Evolutionary conservation across 2,888 invertebrate genomes (phyloP), one percentile per base, ranked within the genome.

Genomic region (Herminia tarsipennalis): DNA sequence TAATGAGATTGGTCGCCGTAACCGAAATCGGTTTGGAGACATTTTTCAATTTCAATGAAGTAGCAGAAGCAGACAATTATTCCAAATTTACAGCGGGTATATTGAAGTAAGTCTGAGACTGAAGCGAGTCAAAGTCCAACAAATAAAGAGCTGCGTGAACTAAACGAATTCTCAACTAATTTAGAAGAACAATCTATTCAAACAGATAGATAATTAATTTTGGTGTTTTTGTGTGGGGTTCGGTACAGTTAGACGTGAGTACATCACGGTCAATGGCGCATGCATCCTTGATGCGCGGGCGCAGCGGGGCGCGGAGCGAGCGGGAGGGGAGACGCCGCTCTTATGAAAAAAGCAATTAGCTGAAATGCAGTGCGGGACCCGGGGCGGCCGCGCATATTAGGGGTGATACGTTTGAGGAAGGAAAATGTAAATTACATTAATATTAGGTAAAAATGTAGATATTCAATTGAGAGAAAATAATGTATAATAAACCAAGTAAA

Each of bases 301-400:
- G 41, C 56, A 57, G 22, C 33, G 14, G 27, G 9, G 20, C 1
- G 6, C n/a, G 30, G 17, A 25, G 21, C 20, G 38, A 27, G 33
- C 24, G 14, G 40, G 43, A 38, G 10, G 5, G 14, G 2, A 30
- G 37, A 29, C 34, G 36, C 33, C 35, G 37, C 52, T 56, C 41
- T 46, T 56, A 56, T 76, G 82, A 87, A 88, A 88, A 86, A 88
- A 84, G 81, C 83, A 87, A 89, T 88, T 87, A 88, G 82, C 86
- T 86, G 82, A 85, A 86, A 85, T 83, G 86, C 67, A 63, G 49
- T 41, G 53, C 52, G 41, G 25, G n/a, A n/a, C n/a, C n/a, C n/a
- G n/a, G 58, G 48, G 29, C 25, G 12, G 38, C 47, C 50, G 56
- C 56, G 48, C 56, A 51, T 54, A 43, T 37, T 48, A 63, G 58